Base-by-base conservation (phyloP, 2,113 vertebrate genomes). In the Sinocyclocheilus maitianheensis region DNA sequence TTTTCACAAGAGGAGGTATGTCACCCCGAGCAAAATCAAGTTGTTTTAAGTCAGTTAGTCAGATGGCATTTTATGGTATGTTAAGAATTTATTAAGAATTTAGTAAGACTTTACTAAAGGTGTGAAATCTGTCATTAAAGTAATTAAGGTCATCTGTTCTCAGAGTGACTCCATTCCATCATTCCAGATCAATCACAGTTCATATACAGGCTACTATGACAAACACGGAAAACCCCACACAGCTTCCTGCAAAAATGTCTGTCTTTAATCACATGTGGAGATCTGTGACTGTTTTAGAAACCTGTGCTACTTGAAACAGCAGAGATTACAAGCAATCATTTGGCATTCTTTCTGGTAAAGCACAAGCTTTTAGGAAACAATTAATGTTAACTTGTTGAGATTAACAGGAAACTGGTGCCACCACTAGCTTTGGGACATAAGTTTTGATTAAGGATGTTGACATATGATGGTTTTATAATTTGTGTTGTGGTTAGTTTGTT, bases 231-330 rank as follows among this genome's bases (percentile, higher is more conserved):
- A 89, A 89, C 0, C 58, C 84, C 43, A 3, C 18, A 34, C 46
- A 1, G 60, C 3, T 5, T 24, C 24, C 75, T 10, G 60, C 40
- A 67, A 65, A 37, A 46, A 84, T 69, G 22, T 55, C 51, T 55
- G 60, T 62, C 30, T 51, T 37, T 74, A 46, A 88, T 86, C 81
- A 71, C 14, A 71, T 1, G 55, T 76, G 77, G 22, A 74, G 77
- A 62, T 60, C 22, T 77, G 26, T 24, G 79, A 77, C 87, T n/a
- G 34, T 72, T 81, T 81, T 51, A 55, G 76, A 83, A 77, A 87
- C 55, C 1, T 26, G 48, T 75, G 76, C 11, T 5, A 80, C 75
- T 77, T 8, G 81, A 37, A 77, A 6, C 16, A 18, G 26, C 83
- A 18, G 2, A 46, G 53, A 67, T 37, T 83, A 63, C 67, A 60